These are phyloP conservation scores for Bradypodion ventrale DNA, from an alignment of 2,797 vertebrate genomes.

Conservation along the genomic window DNA sequence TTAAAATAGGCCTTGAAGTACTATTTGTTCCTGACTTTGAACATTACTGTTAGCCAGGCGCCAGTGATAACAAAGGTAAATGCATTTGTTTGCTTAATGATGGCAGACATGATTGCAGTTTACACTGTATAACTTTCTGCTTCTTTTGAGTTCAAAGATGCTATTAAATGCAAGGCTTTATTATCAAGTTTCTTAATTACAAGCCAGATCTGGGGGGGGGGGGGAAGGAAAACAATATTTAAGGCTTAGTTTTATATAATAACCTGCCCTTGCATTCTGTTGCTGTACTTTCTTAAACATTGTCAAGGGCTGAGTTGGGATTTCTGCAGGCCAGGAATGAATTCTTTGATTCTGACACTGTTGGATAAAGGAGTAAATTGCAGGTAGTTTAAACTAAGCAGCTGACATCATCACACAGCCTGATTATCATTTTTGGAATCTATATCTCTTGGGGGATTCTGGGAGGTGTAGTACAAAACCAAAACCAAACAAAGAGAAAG, in stretches of 20 bases:
- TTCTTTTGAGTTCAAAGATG: conserved; percentile 16
- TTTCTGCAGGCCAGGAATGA: not conserved
- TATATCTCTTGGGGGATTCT: no score
- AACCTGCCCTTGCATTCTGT: not conserved
- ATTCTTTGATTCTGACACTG: not conserved
- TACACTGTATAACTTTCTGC: conserved; percentile 25
- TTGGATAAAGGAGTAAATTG: not conserved
- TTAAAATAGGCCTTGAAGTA: conserved; percentile 14
- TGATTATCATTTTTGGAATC: no score
- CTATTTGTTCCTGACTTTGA: not conserved
- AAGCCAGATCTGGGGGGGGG: conserved; percentile 26
- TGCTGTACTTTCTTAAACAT: not conserved
- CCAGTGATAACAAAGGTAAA: conserved; percentile 26
- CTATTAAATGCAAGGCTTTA: conserved; percentile 42
- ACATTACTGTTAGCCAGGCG: not conserved
- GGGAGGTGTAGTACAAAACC: no score
- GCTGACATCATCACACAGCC: not conserved
- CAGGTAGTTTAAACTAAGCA: not conserved
- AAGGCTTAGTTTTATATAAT: conserved; percentile 7
- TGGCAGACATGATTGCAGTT: conserved; percentile 52
- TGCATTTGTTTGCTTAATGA: conserved; percentile 37
- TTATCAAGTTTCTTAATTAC: conserved; percentile 30
- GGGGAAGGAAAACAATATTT: conserved; percentile 1
- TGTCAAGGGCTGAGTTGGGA: not conserved
- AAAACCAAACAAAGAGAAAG: no score